These are phyloP conservation scores for Bradypodion pumilum DNA, from an alignment of 2,797 vertebrate genomes.

Conservation along the genomic window DNA sequence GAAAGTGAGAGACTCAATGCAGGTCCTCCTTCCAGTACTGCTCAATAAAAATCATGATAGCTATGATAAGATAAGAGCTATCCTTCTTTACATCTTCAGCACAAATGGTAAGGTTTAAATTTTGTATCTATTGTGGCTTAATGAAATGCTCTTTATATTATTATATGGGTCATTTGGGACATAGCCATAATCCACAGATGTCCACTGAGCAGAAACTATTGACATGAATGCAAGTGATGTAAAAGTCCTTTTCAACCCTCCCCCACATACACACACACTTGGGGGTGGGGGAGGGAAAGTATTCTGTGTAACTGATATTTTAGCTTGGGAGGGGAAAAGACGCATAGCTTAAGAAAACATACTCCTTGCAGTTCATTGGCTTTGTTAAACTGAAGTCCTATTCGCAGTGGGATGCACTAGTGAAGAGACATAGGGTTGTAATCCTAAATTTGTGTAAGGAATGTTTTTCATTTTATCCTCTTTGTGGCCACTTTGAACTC, in stretches of 20 bases:
- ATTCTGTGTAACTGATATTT: not conserved
- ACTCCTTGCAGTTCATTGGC: not conserved
- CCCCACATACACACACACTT: too few relatives aligned
- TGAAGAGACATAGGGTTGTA: not conserved
- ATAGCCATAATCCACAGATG: not conserved
- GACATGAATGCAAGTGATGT: not conserved
- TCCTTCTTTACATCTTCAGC: slow-evolving; percentile 96
- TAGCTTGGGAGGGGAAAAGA: not conserved
- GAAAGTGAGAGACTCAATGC: slow-evolving; percentile 94
- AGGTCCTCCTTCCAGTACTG: slow-evolving; percentile 92
- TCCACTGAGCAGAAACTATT: not conserved
- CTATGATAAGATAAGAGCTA: slow-evolving; percentile 93
- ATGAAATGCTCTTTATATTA: not conserved
- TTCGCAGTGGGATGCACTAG: not conserved
- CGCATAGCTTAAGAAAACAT: not conserved
- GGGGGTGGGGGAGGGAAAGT: not conserved
- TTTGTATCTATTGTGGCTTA: not conserved
- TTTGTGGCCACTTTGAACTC: not conserved
- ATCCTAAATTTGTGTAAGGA: not conserved
- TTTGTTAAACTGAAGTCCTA: not conserved
- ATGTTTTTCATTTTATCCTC: not conserved
- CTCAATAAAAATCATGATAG: slow-evolving; percentile 82
- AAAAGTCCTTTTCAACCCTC: not conserved
- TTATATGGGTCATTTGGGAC: not conserved
- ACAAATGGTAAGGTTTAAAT: slow-evolving; percentile 80